Conservation (phyloP, 2,113 vertebrate genomes). For the Sitta europaea region DNA sequence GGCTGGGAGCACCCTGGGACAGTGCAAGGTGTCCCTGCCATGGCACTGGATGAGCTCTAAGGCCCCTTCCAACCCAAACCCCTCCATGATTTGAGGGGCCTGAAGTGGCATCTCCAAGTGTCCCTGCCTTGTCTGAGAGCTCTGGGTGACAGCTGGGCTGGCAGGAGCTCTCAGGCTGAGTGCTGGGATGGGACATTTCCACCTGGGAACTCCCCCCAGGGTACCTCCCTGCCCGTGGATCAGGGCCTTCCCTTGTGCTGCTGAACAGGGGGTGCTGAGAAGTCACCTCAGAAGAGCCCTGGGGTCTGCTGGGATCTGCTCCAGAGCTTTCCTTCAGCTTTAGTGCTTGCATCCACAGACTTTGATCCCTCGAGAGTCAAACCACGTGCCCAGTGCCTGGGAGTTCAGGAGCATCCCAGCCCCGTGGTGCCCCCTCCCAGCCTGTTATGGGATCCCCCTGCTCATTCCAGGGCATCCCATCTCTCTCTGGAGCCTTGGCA, state of each 20-base stretch:
- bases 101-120: background rate
- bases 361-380: background rate
- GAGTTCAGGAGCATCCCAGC: background rate
- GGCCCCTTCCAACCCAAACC: background rate
- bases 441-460: background rate
- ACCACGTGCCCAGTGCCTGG: fast-evolving
- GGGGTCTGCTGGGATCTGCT: background rate
- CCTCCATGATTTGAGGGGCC: background rate
- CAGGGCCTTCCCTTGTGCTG: background rate
- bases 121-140: background rate
- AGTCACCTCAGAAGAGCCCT: background rate
- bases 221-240: background rate
- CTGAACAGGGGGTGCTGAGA: background rate
- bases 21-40: background rate
- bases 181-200: fast-evolving
- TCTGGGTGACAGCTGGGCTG: background rate
- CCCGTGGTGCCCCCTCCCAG: background rate
- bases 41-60: background rate
- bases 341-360: fast-evolving
- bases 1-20: fast-evolving
- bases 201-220: background rate
- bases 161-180: background rate
- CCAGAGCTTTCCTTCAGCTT: background rate
- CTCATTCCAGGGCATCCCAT: background rate
- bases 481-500: background rate